Conservation (phyloP, 2,113 vertebrate species). For the Lepidothrix coronata region DNA sequence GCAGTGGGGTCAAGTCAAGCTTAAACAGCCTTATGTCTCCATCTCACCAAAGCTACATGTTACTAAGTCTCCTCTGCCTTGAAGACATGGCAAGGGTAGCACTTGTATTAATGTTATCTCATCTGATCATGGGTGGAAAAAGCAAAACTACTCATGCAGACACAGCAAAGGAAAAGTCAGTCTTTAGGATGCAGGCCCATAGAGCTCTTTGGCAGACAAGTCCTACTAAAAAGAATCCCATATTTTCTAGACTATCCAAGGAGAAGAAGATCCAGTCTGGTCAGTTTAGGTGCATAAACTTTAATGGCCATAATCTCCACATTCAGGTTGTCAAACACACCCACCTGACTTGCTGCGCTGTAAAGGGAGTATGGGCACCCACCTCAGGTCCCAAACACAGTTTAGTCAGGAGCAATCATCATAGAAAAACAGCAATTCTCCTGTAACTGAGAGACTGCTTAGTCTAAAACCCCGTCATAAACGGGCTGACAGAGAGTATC, state of each 20-base stretch:
- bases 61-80: not conserved
- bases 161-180: fast-evolving
- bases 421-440: not conserved
- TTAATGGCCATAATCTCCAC: not conserved
- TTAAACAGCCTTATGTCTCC: not conserved
- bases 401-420: not conserved
- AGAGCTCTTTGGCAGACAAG: not conserved
- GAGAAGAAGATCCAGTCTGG: not conserved
- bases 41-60: not conserved
- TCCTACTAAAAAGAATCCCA: not conserved
- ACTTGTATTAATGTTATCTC: not conserved
- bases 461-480: not conserved
- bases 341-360: fast-evolving
- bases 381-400: not conserved
- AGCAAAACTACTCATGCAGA: not conserved
- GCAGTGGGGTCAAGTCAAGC: not conserved
- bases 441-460: not conserved
- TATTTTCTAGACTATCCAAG: not conserved
- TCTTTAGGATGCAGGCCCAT: not conserved
- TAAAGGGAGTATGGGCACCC: not conserved
- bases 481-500: not conserved
- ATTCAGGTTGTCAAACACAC: not conserved
- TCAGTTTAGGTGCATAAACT: not conserved
- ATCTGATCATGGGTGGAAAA: fast-evolving
- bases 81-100: not conserved